phyloP scores from a whole-genome alignment of 2,888 invertebrate genomes.

The Antitype chi region DNA sequence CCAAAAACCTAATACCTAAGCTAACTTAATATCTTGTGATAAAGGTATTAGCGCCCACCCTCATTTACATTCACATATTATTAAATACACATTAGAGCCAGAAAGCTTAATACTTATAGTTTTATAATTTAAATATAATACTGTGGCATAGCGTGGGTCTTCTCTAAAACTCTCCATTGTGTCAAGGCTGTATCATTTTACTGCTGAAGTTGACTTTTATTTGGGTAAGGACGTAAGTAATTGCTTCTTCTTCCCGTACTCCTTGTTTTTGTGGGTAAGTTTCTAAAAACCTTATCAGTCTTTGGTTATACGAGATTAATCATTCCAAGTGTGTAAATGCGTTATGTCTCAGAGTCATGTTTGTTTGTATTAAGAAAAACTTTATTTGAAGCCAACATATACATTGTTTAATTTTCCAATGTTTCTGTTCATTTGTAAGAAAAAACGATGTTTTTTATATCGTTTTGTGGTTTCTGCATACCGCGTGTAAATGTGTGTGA shows the following conservation, averaged over 20 bases:
- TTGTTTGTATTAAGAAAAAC: neutral
- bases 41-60: no score
- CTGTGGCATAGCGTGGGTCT: neutral
- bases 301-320: constrained; percentile 26
- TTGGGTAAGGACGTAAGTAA: constrained; percentile 52
- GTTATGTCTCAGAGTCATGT: neutral
- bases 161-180: constrained; percentile 10
- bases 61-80: no score
- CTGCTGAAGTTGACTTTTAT: constrained; percentile 63
- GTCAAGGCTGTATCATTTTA: constrained; percentile 61
- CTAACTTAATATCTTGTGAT: no score
- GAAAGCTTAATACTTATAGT: no score
- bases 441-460: no score
- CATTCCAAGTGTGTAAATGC: neutral
- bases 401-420: no score
- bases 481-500: no score
- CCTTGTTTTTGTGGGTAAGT: constrained; percentile 42
- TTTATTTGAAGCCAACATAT: neutral
- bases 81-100: no score
- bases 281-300: constrained; percentile 13
- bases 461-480: no score
- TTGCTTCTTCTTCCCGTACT: constrained; percentile 29
- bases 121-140: no score
- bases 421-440: neutral
- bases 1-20: no score